A percentile compares a stretch with the other conserved stretches of the same genome.
Evolutionary conservation across 2,797 vertebrate species (phyloP).

Genomic region (Tinamus major): DNA sequence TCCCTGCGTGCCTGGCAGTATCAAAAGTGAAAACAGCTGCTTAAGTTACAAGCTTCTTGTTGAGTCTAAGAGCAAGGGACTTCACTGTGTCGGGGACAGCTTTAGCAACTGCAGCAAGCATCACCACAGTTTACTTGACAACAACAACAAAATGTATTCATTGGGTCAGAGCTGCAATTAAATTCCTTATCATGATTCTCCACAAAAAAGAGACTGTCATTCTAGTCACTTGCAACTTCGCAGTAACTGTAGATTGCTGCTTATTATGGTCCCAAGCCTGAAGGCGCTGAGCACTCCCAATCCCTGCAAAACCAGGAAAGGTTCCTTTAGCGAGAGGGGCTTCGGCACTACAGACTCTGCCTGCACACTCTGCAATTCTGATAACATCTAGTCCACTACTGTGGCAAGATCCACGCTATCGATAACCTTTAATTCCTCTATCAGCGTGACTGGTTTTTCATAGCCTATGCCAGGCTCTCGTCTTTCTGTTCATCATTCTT

Average conservation of each 20-base stretch:
- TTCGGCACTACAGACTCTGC: neutral
- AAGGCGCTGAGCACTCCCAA: neutral
- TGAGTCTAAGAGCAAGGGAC: neutral
- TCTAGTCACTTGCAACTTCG: neutral
- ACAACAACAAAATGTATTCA: neutral
- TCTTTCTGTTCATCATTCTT: neutral
- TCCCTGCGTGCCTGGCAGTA: slow-evolving; percentile 25
- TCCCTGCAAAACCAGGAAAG: neutral
- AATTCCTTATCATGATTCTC: neutral
- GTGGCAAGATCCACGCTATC: neutral
- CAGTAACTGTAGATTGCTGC: neutral
- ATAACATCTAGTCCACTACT: neutral
- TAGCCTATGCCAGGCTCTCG: neutral
- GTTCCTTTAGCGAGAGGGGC: neutral
- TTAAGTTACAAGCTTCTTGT: slow-evolving; percentile 5
- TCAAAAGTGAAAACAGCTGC: slow-evolving; percentile 24
- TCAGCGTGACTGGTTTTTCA: neutral
- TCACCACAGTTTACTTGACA: neutral
- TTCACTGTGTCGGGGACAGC: neutral
- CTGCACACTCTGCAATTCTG: neutral
- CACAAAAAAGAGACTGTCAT: neutral
- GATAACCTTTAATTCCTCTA: neutral
- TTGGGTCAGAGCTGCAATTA: neutral
- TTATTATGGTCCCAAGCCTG: neutral
- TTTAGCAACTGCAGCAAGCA: neutral